phyloP scores from a whole-genome alignment of 2,888 invertebrate species.

The Plebejus argus region DNA sequence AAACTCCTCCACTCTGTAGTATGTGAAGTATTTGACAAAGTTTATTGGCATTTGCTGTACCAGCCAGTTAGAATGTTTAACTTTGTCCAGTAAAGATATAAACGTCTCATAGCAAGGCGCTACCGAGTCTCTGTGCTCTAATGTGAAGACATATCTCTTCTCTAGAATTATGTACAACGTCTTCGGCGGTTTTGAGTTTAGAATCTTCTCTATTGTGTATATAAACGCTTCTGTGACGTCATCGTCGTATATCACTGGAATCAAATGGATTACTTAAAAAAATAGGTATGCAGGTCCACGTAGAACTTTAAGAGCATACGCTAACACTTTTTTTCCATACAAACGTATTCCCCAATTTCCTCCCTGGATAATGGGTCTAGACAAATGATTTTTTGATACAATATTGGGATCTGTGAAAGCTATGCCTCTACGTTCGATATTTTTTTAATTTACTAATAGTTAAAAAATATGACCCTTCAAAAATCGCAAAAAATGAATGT shows the following conservation, averaged over 20 bases:
- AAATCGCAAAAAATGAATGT: too few relatives aligned
- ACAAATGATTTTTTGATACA: too few relatives aligned
- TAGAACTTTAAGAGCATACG: too few relatives aligned
- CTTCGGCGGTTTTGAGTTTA: constrained; percentile 82
- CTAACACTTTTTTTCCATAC: too few relatives aligned
- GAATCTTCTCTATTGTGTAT: constrained; percentile 84
- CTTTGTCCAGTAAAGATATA: constrained; percentile 79
- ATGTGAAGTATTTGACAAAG: constrained; percentile 91
- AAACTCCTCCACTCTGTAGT: constrained; percentile 89
- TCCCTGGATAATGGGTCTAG: too few relatives aligned
- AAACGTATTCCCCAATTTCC: too few relatives aligned
- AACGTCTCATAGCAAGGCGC: constrained; percentile 95
- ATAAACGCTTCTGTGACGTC: constrained; percentile 90
- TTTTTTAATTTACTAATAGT: too few relatives aligned
- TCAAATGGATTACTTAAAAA: neutral
- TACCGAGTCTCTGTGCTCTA: constrained; percentile 89
- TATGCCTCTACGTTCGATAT: too few relatives aligned
- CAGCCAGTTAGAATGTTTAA: constrained; percentile 77
- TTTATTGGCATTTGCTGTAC: constrained; percentile 84
- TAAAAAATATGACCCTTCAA: too few relatives aligned
- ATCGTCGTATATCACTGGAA: constrained; percentile 92
- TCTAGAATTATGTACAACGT: constrained; percentile 88
- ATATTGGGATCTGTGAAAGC: too few relatives aligned
- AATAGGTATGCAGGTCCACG: too few relatives aligned
- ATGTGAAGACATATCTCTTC: constrained; percentile 92